Conservation (phyloP, 2,797 vertebrate species). For the Champsocephalus esox region DNA sequence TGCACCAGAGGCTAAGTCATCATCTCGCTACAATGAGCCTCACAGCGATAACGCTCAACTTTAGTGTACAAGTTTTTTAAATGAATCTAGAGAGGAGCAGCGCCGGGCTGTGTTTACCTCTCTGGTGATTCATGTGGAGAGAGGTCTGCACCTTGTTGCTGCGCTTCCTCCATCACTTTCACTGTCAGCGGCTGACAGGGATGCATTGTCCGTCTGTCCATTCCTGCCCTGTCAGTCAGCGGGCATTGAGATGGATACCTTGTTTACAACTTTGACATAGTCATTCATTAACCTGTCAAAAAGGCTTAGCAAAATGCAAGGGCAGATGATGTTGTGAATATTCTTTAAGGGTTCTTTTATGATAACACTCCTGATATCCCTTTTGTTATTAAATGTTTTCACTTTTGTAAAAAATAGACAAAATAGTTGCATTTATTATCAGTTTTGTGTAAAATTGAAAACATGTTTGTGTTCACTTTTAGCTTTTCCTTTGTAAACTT, state of each 20-base stretch:
- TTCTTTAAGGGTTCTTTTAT: neutral
- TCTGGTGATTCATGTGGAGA: conserved; percentile 45
- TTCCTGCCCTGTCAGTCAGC: conserved; percentile 39
- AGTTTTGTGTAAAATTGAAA: conserved; percentile 7
- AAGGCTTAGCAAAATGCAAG: neutral
- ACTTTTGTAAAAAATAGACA: neutral
- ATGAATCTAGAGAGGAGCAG: neutral
- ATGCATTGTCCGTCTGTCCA: conserved; percentile 32
- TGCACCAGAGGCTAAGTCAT: conserved; percentile 48
- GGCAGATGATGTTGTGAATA: neutral
- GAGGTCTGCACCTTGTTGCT: conserved; percentile 51
- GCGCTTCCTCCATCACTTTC: conserved; percentile 60
- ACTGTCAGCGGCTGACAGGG: conserved; percentile 33
- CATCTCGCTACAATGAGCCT: conserved; percentile 62
- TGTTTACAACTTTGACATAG: conserved; percentile 34
- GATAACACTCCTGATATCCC: neutral
- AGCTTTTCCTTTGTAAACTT: neutral
- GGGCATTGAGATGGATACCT: conserved; percentile 17
- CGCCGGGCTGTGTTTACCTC: conserved; percentile 42
- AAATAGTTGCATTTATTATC: neutral
- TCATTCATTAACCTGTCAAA: conserved; percentile 34
- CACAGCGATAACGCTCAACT: conserved; percentile 38
- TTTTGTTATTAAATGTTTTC: neutral
- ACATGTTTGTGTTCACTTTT: neutral
- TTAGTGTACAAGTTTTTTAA: conserved; percentile 22